Percentiles rank a stretch among this genome's conserved stretches.
Conservation (phyloP, 2,113 vertebrate genomes). For the Condylura cristata region DNA sequence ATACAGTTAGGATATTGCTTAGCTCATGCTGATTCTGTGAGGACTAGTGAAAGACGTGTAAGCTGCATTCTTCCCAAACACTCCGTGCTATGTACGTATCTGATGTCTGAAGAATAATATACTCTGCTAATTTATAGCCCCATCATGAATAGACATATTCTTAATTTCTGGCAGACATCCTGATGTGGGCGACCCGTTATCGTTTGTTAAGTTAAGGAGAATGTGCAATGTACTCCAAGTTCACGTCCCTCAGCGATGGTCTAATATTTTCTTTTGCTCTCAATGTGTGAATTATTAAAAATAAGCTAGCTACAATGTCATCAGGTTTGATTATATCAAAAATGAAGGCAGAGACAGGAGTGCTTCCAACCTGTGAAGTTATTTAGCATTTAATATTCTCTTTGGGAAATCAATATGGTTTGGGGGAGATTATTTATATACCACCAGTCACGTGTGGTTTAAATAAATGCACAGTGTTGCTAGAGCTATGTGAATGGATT, state of each 20-base stretch:
- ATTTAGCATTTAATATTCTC: slow-evolving; percentile 83
- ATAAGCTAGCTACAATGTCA: slow-evolving; percentile 69
- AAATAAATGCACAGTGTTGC: slow-evolving; percentile 68
- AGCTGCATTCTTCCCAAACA: slow-evolving; percentile 22
- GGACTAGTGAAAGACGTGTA: slow-evolving; percentile 37
- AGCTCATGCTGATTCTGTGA: slow-evolving; percentile 3
- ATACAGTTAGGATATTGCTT: not conserved
- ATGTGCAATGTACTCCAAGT: slow-evolving; percentile 21
- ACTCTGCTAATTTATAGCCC: slow-evolving; percentile 61
- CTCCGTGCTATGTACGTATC: not conserved
- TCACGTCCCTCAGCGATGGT: slow-evolving; percentile 25
- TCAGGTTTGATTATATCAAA: slow-evolving; percentile 74
- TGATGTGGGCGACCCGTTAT: slow-evolving; percentile 43
- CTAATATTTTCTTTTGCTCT: slow-evolving; percentile 70
- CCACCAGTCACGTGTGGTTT: slow-evolving; percentile 73
- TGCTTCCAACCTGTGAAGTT: slow-evolving; percentile 75
- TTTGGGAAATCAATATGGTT: slow-evolving; percentile 73
- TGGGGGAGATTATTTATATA: slow-evolving; percentile 82
- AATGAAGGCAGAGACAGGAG: slow-evolving; percentile 72
- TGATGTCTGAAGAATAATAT: slow-evolving; percentile 56
- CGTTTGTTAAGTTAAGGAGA: slow-evolving; percentile 53
- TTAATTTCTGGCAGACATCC: slow-evolving; percentile 59
- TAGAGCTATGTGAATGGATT: slow-evolving; percentile 60
- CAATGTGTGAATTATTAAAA: slow-evolving; percentile 80
- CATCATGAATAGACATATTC: slow-evolving; percentile 66